Base-by-base conservation (phyloP, 2,888 invertebrate species). In the Philonicus albiceps region DNA sequence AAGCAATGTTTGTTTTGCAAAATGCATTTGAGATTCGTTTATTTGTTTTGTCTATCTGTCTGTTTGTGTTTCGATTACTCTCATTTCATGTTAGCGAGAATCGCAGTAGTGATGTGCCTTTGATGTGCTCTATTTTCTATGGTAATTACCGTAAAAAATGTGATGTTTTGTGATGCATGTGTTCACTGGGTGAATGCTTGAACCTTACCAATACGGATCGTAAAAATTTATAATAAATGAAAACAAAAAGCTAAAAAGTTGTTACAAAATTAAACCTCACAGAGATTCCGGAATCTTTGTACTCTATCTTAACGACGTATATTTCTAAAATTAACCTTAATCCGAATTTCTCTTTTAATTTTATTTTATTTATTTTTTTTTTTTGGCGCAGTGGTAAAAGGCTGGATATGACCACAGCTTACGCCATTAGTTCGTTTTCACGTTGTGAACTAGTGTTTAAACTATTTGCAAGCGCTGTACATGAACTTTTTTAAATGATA, bases 101-200 rank as follows among this genome's bases (percentile, higher is more conserved):
- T 64, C 64, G 64, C 64, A 64, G 64, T 64, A 64, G 64, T 27
- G 64, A 64, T 64, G 64, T 64, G 64, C 64, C 64, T 64, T 11
- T 49, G 19, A 49, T 64, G 64, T 64, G 64, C 8, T 22, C 11
- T 19, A 2, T 19, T 64, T 64, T 64, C 22, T 27, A 11, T 27
- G 22, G 27, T 27, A 64, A 11, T 64, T 27, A 49, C 49, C 49
- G 19, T 64, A 22, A 53, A 53, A 64, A 64, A 49, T 49, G 49
- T 64, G 64, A 22, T 22, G 7, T 49, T 19, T 64, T 64, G 27
- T 11, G 11, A 64, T 64, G 64, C 64, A 49, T 19, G 49, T 78
- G 49, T 78, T 78, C 78, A 78, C 78, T 78, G 78, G 78, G 43
- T 76, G 19, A 64, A 64, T 64, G 11, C n/a, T 53, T 40, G 40